Conservation (phyloP, 2,888 invertebrate species). For the Melanotus villosus region DNA sequence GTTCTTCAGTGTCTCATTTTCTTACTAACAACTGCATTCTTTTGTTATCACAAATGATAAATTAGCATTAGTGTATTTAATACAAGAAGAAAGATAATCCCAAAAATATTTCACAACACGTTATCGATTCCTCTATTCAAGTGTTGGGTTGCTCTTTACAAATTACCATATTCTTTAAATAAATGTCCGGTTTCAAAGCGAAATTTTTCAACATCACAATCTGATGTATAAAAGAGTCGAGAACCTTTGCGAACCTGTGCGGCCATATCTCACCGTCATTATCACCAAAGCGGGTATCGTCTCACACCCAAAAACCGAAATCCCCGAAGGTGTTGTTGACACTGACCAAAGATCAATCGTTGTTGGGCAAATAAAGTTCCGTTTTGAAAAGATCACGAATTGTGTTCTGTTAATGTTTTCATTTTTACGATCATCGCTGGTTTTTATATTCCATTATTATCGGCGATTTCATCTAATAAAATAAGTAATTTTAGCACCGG, state of each 20-base stretch:
- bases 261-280: conserved; percentile 25
- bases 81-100: not conserved
- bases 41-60: no score
- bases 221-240: conserved; percentile 2
- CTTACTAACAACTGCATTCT: no score
- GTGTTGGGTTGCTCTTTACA: conserved; percentile 17
- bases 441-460: no score
- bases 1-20: no score
- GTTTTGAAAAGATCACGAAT: no score
- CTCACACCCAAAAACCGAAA: conserved; percentile 17
- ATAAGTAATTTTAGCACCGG: not conserved
- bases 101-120: not conserved
- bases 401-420: no score
- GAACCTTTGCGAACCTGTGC: conserved; percentile 11
- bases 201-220: conserved; percentile 26
- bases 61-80: no score
- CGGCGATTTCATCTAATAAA: no score
- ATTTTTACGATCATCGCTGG: no score
- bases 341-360: conserved; percentile 5
- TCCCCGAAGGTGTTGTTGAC: conserved; percentile 15
- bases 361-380: no score
- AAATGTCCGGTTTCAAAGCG: conserved; percentile 2
- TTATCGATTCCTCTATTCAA: not conserved
- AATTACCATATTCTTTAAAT: conserved; percentile 7
- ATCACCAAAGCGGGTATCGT: conserved; percentile 3